These are phyloP conservation scores for Akabosia matsudoensis DNA, from an alignment of 1,140 invertebrate species.

Conservation along the genomic window DNA sequence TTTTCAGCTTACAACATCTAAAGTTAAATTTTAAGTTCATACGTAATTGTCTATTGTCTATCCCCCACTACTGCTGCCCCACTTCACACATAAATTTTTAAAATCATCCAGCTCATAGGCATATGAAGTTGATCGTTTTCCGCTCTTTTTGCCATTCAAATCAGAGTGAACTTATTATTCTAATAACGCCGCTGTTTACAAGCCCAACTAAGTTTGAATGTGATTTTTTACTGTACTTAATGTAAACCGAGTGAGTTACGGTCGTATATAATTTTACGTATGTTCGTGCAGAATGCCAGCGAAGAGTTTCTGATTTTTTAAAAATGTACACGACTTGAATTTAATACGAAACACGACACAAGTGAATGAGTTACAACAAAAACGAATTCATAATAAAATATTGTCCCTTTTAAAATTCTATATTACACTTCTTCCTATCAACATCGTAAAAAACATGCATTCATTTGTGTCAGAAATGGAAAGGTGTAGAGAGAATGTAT, in stretches of 20 bases:
- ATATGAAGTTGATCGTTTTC: background rate
- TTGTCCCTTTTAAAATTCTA: background rate
- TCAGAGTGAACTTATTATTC: background rate
- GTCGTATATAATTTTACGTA: background rate
- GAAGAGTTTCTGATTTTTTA: background rate
- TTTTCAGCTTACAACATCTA: no score
- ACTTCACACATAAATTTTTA: conserved; percentile 16
- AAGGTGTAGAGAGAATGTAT: no score
- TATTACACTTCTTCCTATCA: no score
- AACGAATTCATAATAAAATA: background rate
- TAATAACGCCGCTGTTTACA: no score
- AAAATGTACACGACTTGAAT: background rate
- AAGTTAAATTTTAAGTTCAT: no score
- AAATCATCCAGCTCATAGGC: background rate
- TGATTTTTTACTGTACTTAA: no score
- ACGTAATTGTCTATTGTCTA: background rate
- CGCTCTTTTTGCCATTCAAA: conserved; percentile 13
- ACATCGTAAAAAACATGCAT: no score
- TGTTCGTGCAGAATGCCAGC: background rate
- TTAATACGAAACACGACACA: background rate
- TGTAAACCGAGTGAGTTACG: no score
- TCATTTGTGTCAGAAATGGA: no score
- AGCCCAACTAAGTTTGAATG: no score
- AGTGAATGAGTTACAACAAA: conserved; percentile 8
- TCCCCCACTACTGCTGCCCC: conserved; percentile 8